Base-by-base conservation (phyloP, 2,113 vertebrate genomes). In the Ibidorhyncha struthersii region DNA sequence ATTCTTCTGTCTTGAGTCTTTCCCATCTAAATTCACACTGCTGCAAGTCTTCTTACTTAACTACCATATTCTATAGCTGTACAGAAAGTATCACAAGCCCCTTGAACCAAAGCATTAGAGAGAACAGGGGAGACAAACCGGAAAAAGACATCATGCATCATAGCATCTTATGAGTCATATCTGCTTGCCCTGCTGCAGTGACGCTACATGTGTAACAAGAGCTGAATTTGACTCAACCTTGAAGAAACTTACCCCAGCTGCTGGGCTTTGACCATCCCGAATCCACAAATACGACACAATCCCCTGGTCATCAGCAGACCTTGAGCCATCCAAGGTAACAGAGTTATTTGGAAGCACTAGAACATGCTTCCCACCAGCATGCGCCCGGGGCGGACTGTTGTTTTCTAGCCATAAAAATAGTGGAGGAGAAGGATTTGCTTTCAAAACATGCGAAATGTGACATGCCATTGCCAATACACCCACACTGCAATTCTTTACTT, bases 321-420 rank as follows among this genome's bases (percentile, higher is more conserved):
- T 97, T 14, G 99, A 99, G 85, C 99, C 99, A 80, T 98, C 97
- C 89, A 99, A 98, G 40, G 98, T 98, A 97, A 99, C 94, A 34
- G 99, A 99, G 94, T 98, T 99, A 98, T 99, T 99, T 95, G 99
- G 99, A 92, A 99, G 98, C 14, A 98, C 98, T 61, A 99, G 98
- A 23, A 98, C 93, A 89, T 99, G 99, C 93, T 98, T 99, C 80
- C 99, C 99, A 70, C 99, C 99, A 96, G 99, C 99, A 77, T 97
- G 98, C 8, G 99, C 99, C n/a, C 81, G 98, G 4, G 98, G 99
- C 61, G 98, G 98, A 72, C 89, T 98, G 90, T 97, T 98, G 47
- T 89, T 96, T 96, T 98, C 99, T 99, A 98, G 84, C 83, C 86
- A 96, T 55, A 93, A 93, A 97, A 94, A 95, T 3, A 98, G 56